These are phyloP conservation scores for Spea bombifrons DNA, from an alignment of 2,113 vertebrate genomes.

Conservation along the genomic window DNA sequence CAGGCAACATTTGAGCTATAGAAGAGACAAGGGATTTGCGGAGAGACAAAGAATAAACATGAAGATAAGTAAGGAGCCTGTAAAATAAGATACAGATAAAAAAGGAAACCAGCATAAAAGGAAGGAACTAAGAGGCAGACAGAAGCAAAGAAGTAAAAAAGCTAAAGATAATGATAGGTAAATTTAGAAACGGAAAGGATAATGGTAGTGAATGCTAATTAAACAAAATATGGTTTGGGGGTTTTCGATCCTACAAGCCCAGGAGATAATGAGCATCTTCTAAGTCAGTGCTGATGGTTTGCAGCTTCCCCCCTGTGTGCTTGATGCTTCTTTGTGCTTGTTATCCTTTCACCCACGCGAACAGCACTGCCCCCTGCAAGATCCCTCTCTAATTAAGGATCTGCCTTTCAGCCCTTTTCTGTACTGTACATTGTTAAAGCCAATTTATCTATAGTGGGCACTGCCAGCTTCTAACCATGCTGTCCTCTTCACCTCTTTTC, in stretches of 20 bases:
- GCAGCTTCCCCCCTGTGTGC: conserved; percentile 16
- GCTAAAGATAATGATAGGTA: neutral
- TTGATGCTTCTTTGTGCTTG: conserved; percentile 28
- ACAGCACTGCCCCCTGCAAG: conserved; percentile 36
- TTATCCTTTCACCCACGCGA: conserved; percentile 32
- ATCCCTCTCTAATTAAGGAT: conserved; percentile 43
- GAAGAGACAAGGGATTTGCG: too few species aligned
- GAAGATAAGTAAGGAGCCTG: too few species aligned
- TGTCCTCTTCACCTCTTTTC: conserved; percentile 19
- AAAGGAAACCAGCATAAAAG: neutral
- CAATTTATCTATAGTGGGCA: conserved; percentile 19
- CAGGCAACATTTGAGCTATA: too few species aligned
- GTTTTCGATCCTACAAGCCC: neutral
- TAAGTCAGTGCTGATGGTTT: conserved; percentile 6
- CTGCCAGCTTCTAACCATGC: conserved; percentile 12
- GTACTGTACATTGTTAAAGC: conserved; percentile 7
- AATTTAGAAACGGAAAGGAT: neutral
- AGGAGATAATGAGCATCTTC: conserved; percentile 36
- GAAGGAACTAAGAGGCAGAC: neutral
- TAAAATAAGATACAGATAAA: neutral
- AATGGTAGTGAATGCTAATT: conserved; percentile 1
- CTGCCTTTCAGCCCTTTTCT: conserved; percentile 3
- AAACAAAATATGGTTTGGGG: neutral
- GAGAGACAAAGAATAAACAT: too few species aligned
- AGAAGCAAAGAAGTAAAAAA: neutral